Evolutionary conservation across 2,888 invertebrate genomes (phyloP).

Genomic region (Sclerodermus sp.): DNA sequence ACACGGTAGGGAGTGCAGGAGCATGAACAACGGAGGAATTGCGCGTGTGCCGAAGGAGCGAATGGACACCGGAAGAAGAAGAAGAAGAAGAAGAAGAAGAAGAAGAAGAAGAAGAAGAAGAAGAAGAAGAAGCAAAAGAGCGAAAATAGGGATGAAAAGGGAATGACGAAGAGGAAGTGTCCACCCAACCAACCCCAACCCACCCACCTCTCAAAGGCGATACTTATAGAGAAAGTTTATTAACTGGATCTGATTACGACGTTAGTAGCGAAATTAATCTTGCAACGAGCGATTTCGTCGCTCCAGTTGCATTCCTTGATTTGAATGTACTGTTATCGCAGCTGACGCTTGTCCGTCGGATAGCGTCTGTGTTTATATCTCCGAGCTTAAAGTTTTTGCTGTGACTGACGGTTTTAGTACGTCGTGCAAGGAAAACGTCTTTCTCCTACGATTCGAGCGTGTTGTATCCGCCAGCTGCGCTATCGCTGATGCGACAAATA

Average conservation of each 20-base stretch:
- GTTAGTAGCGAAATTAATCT: constrained; percentile 34
- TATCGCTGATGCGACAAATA: too few species aligned
- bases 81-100: constrained; percentile 14
- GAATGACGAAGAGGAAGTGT: not conserved
- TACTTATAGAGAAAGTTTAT: constrained; percentile 25
- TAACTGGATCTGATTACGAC: constrained; percentile 33
- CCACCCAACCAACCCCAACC: too few species aligned
- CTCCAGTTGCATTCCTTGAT: constrained; percentile 22
- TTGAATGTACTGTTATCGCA: constrained; percentile 26
- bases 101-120: not conserved
- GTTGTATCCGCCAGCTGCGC: too few species aligned
- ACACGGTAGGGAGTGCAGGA: constrained; percentile 13
- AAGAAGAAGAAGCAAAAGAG: constrained; percentile 19
- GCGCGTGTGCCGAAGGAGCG: not conserved
- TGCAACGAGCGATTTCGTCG: constrained; percentile 24
- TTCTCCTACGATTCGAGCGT: too few species aligned
- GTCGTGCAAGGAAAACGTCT: too few species aligned
- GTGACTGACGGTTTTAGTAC: too few species aligned
- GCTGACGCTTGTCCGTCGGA: constrained; percentile 8
- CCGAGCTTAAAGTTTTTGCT: too few species aligned
- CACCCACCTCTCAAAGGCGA: too few species aligned
- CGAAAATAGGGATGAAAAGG: constrained; percentile 1
- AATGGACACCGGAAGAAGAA: constrained; percentile 12
- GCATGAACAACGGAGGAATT: not conserved
- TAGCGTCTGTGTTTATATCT: too few species aligned